Evolutionary conservation across 2,888 invertebrate genomes (phyloP).

Genomic region (Chorisops tibialis): DNA sequence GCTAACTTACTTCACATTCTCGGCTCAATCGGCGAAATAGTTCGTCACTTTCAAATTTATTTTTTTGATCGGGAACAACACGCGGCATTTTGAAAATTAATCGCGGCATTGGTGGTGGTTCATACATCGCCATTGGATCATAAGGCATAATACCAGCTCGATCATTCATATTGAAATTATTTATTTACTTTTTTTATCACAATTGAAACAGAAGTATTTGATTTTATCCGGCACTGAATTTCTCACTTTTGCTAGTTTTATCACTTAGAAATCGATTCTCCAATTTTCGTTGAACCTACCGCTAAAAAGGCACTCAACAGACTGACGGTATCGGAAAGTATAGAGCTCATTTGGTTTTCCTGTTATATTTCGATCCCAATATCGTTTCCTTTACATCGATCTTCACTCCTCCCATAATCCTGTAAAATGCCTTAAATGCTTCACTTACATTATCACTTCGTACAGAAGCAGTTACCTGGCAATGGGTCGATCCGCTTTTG

Average conservation of each 20-base stretch:
- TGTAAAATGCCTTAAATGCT: no score
- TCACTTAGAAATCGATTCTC: no score
- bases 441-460: no score
- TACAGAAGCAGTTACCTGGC: no score
- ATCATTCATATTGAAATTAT: constrained; percentile 63
- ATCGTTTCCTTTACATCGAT: no score
- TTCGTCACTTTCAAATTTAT: constrained; percentile 95
- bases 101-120: constrained; percentile 82
- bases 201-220: background rate
- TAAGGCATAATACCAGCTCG: constrained; percentile 87
- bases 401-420: no score
- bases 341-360: no score
- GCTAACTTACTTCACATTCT: constrained; percentile 89
- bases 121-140: constrained; percentile 87
- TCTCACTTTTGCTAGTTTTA: no score
- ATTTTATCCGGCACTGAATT: background rate
- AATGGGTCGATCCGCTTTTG: no score
- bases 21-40: constrained; percentile 88
- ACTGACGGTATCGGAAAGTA: no score
- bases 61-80: constrained; percentile 94
- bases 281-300: background rate
- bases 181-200: background rate
- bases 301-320: no score
- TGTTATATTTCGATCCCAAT: no score
- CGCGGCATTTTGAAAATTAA: constrained; percentile 95